phyloP scores from a whole-genome alignment of 2,797 vertebrate species.

The Gymnoscopelus microlampas region DNA sequence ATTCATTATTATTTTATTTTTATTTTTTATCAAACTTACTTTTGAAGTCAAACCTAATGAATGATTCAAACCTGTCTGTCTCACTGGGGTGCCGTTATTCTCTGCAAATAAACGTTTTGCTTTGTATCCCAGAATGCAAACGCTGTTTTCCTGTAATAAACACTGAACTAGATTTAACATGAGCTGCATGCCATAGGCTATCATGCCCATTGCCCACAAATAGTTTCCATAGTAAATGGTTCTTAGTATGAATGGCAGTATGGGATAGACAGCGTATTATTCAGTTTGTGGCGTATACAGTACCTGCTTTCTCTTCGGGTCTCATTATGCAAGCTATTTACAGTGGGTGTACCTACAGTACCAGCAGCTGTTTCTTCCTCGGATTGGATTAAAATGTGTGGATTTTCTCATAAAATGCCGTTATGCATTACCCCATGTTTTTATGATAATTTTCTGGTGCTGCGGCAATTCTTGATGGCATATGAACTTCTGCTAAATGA shows the following conservation, averaged over 20 bases:
- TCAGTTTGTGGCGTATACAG: not conserved
- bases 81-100: constrained; percentile 49
- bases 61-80: constrained; percentile 58
- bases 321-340: constrained; percentile 15
- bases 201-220: constrained; percentile 1
- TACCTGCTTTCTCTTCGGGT: not conserved
- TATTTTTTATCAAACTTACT: no score
- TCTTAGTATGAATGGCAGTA: not conserved
- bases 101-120: constrained; percentile 25
- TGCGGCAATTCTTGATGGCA: constrained; percentile 21
- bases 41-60: constrained; percentile 59
- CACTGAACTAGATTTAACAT: not conserved
- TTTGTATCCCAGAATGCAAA: constrained; percentile 50
- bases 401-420: constrained; percentile 32
- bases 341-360: constrained; percentile 4
- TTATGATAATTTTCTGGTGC: constrained; percentile 34
- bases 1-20: no score
- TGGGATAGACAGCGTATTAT: not conserved
- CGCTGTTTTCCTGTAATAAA: not conserved
- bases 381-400: constrained; percentile 22
- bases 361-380: constrained; percentile 13
- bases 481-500: constrained; percentile 47
- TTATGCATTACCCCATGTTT: constrained; percentile 24
- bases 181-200: constrained; percentile 13
- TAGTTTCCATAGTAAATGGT: no score